Percentiles rank a stretch among this genome's conserved stretches.
Conservation (phyloP, 2,113 vertebrate genomes). For the Zapornia atra region DNA sequence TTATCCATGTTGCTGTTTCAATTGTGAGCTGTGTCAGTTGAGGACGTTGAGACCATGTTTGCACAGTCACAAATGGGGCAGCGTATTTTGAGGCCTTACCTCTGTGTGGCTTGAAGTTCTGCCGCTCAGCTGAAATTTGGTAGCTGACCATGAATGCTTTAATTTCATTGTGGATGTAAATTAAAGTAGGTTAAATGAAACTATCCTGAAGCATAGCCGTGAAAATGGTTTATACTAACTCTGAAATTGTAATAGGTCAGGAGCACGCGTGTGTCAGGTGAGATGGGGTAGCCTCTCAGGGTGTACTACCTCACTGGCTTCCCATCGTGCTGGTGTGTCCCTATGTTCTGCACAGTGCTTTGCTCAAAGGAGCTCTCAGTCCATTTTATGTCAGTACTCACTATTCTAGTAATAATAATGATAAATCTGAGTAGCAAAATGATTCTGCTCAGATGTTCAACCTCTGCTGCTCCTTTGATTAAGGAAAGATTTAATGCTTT, state of each 20-base stretch:
- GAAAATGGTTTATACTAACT: background rate
- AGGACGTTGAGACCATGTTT: background rate
- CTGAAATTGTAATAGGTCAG: background rate
- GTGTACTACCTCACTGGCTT: background rate
- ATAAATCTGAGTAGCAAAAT: background rate
- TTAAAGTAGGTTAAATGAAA: background rate
- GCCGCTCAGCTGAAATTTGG: background rate
- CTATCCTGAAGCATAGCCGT: background rate
- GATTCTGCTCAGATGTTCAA: background rate
- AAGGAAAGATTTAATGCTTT: slow-evolving; percentile 48
- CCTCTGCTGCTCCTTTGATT: slow-evolving; percentile 7
- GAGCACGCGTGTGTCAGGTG: background rate
- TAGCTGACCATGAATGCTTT: background rate
- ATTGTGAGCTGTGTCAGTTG: background rate
- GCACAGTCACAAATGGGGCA: background rate
- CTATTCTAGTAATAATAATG: background rate
- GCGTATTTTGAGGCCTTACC: background rate
- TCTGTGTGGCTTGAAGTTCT: background rate
- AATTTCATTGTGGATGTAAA: background rate
- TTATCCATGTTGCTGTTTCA: background rate
- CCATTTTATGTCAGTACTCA: background rate
- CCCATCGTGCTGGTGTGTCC: rapidly evolving
- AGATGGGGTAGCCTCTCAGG: background rate
- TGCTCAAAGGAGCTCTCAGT: background rate
- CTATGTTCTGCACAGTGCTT: background rate